These are phyloP conservation scores for Hipposideros armiger DNA, from an alignment of 2,113 vertebrate genomes.

Conservation along the genomic window DNA sequence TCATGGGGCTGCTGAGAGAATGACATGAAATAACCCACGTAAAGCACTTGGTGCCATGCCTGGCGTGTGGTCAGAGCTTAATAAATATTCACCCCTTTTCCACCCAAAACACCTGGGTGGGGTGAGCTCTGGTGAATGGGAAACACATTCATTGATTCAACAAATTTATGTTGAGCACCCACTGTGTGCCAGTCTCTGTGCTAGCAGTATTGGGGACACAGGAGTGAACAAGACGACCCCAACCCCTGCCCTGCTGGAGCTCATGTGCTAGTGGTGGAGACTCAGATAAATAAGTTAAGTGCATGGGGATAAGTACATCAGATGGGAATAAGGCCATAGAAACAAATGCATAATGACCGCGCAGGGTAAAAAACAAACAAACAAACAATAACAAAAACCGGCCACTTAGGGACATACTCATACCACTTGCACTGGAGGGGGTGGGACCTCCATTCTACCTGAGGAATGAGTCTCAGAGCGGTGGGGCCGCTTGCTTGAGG, in stretches of 20 bases:
- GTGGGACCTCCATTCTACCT: fast-evolving
- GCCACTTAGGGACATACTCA: no score
- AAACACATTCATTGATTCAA: neutral
- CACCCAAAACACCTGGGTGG: neutral
- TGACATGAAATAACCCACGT: fast-evolving
- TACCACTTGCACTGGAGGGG: fast-evolving
- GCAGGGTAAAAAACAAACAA: neutral
- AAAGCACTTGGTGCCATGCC: fast-evolving
- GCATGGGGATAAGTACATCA: neutral
- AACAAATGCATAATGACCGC: neutral
- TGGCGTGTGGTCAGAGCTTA: neutral
- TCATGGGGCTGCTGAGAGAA: neutral
- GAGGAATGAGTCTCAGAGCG: neutral
- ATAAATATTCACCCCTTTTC: neutral
- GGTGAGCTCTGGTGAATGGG: neutral
- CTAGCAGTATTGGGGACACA: neutral
- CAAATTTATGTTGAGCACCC: neutral
- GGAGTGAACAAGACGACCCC: neutral
- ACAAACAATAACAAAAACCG: no score
- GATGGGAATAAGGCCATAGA: neutral
- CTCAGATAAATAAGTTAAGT: fast-evolving
- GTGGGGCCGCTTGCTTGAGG: neutral
- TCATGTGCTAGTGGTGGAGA: fast-evolving
- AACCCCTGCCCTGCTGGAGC: neutral
- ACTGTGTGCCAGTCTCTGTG: neutral